A percentile compares a stretch with the other conserved stretches of the same genome.
phyloP scores from a whole-genome alignment of 2,888 invertebrate species.

The Priocnemis perturbator region DNA sequence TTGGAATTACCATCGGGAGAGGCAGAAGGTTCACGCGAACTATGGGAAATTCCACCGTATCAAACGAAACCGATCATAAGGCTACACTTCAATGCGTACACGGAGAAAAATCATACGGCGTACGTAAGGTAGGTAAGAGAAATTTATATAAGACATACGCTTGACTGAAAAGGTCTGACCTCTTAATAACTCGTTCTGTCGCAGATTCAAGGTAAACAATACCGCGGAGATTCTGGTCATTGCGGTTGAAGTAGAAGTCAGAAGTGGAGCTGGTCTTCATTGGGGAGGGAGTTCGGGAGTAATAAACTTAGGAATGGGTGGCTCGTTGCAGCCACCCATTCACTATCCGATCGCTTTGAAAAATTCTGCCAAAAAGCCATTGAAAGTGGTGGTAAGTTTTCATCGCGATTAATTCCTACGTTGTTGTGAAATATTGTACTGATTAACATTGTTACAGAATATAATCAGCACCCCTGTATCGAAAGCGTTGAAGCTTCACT shows the following conservation, averaged over 20 bases:
- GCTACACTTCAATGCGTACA: conserved; percentile 86
- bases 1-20: conserved; percentile 89
- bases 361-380: conserved; percentile 82
- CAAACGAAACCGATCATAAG: conserved; percentile 91
- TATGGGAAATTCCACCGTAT: conserved; percentile 95
- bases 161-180: not conserved
- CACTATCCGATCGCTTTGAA: conserved; percentile 81
- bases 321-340: conserved; percentile 82
- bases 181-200: conserved; percentile 35
- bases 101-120: conserved; percentile 89
- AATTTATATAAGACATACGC: not conserved
- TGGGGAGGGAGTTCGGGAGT: conserved; percentile 83
- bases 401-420: not conserved
- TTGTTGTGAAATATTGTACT: not conserved
- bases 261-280: conserved; percentile 83
- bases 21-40: conserved; percentile 85
- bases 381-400: conserved; percentile 80
- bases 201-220: conserved; percentile 83
- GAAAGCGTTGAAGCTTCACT: conserved; percentile 82
- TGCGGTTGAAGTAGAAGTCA: conserved; percentile 90
- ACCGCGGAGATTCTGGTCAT: conserved; percentile 84
- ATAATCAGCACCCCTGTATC: conserved; percentile 80
- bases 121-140: conserved; percentile 81
- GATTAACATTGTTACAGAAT: conserved; percentile 70
- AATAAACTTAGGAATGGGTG: conserved; percentile 89